Evolutionary conservation across 2,113 vertebrate genomes (phyloP).

Genomic region (Myocastor coypus): DNA sequence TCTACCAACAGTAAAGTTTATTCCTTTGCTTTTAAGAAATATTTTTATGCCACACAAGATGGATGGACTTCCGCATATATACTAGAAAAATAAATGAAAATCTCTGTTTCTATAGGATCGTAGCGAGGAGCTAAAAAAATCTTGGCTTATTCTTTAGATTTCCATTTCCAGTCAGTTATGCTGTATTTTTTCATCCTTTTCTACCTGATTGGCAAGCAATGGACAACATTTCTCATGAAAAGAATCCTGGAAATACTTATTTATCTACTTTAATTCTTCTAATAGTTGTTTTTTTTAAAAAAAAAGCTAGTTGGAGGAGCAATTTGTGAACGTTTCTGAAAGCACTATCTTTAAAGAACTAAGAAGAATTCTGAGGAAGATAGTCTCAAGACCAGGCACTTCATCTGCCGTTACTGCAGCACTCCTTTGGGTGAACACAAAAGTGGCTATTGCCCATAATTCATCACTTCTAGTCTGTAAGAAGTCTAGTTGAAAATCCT

Average conservation of each 20-base stretch:
- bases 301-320: not conserved
- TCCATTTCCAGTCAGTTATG: not conserved
- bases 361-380: conserved; percentile 34
- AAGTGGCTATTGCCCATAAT: not conserved
- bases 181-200: not conserved
- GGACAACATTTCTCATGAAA: conserved; percentile 21
- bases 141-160: not conserved
- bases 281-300: not conserved
- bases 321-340: not conserved
- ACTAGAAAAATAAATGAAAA: not conserved
- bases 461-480: not conserved
- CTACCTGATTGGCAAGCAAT: not conserved
- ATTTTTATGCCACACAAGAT: not conserved
- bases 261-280: not conserved
- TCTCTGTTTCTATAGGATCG: not conserved
- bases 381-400: not conserved
- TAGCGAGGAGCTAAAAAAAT: not conserved
- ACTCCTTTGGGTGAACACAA: not conserved
- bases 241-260: not conserved
- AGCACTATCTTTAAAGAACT: not conserved
- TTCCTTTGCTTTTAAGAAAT: not conserved
- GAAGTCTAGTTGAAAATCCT: conserved; percentile 41
- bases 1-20: not conserved
- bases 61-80: not conserved
- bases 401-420: not conserved